phyloP scores from a whole-genome alignment of 2,113 vertebrate genomes.

The Tamias sibiricus region DNA sequence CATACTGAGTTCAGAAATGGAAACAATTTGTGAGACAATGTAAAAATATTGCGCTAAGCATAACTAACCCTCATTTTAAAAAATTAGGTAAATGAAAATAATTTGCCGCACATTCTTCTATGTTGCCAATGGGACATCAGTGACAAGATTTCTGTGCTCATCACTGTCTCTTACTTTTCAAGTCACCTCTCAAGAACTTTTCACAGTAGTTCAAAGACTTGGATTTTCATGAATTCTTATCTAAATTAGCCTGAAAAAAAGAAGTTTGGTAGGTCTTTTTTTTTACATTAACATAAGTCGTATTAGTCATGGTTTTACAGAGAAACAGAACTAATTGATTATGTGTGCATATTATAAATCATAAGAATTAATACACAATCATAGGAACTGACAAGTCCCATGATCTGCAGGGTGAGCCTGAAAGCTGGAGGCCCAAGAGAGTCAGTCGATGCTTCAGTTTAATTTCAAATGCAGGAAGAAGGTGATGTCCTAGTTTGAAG shows the following conservation, averaged over 20 bases:
- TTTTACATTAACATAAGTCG: neutral
- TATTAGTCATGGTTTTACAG: neutral
- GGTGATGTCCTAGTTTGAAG: neutral
- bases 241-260: neutral
- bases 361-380: neutral
- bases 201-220: neutral
- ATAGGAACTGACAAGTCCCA: neutral
- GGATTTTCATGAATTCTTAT: neutral
- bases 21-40: too few species aligned
- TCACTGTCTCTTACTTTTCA: neutral
- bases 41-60: too few species aligned
- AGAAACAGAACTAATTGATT: neutral
- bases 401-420: neutral
- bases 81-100: neutral
- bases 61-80: neutral
- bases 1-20: neutral
- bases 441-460: neutral
- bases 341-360: neutral
- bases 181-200: neutral
- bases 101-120: neutral
- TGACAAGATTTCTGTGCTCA: neutral
- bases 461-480: neutral
- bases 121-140: neutral
- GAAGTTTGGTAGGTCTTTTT: neutral
- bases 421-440: neutral